These are phyloP conservation scores for Smutsia gigantea DNA, from an alignment of 2,797 vertebrate species.

Conservation along the genomic window DNA sequence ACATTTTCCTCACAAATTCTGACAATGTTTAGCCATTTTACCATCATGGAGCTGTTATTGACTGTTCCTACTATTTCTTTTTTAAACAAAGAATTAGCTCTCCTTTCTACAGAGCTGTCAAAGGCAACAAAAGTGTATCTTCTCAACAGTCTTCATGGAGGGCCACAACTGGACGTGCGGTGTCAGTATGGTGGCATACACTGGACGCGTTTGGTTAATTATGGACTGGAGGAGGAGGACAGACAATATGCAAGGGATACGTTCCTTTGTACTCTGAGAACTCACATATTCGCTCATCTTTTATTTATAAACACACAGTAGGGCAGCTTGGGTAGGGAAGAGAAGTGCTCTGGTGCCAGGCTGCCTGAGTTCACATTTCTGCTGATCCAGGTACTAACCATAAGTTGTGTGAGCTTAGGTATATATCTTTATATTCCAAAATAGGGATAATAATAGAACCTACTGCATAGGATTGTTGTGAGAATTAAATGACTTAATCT, in stretches of 20 bases:
- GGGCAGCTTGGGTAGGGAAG: background rate
- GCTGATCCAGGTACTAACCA: background rate
- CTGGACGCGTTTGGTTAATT: background rate
- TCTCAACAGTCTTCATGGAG: background rate
- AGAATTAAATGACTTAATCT: background rate
- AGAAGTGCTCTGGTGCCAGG: background rate
- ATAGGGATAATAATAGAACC: background rate
- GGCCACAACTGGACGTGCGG: background rate
- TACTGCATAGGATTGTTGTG: background rate
- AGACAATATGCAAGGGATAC: background rate
- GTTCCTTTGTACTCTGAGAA: background rate
- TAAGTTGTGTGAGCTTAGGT: background rate
- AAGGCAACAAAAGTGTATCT: background rate
- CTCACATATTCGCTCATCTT: background rate
- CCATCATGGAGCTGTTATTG: background rate
- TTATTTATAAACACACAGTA: background rate
- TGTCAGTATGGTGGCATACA: background rate
- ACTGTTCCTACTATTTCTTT: background rate
- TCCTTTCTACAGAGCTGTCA: background rate
- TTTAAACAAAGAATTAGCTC: background rate
- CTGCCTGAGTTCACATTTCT: background rate
- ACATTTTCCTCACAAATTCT: background rate
- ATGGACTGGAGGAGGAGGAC: background rate
- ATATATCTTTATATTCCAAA: background rate
- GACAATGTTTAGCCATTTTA: background rate